A percentile compares a stretch with the other conserved stretches of the same genome.
phyloP scores from a whole-genome alignment of 2,888 invertebrate species.

The Orchesellides sinensis region DNA sequence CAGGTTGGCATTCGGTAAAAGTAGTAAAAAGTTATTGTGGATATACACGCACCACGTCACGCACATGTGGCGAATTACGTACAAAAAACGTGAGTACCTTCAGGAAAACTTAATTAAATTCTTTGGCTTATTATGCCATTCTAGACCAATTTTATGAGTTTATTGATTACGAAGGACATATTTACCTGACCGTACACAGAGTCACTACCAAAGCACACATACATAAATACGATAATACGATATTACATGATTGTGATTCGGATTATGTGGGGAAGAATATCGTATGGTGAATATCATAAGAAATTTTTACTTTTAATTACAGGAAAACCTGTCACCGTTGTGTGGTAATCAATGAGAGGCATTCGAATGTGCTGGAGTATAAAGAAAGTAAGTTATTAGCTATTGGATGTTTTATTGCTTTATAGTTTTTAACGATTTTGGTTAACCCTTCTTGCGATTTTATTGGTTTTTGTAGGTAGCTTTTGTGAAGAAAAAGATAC shows the following conservation, averaged over 20 bases:
- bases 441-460: no score
- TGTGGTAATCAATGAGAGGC: constrained; percentile 96
- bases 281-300: background rate
- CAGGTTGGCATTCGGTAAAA: no score
- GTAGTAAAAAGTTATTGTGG: background rate
- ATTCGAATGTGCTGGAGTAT: constrained; percentile 95
- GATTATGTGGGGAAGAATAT: background rate
- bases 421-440: no score
- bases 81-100: constrained; percentile 6
- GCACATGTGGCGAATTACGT: constrained; percentile 3
- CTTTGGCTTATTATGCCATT: background rate
- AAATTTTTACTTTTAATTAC: constrained; percentile 34
- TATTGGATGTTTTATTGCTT: background rate
- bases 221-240: no score
- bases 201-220: no score
- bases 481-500: constrained; percentile 81
- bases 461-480: constrained; percentile 56
- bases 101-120: constrained; percentile 23
- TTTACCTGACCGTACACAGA: no score
- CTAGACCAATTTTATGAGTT: background rate
- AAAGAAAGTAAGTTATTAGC: constrained; percentile 94
- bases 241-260: no score
- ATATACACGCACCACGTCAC: no score
- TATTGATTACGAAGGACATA: no score
- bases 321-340: constrained; percentile 90